phyloP scores from a whole-genome alignment of 2,113 vertebrate species.

The Piprites chloris region DNA sequence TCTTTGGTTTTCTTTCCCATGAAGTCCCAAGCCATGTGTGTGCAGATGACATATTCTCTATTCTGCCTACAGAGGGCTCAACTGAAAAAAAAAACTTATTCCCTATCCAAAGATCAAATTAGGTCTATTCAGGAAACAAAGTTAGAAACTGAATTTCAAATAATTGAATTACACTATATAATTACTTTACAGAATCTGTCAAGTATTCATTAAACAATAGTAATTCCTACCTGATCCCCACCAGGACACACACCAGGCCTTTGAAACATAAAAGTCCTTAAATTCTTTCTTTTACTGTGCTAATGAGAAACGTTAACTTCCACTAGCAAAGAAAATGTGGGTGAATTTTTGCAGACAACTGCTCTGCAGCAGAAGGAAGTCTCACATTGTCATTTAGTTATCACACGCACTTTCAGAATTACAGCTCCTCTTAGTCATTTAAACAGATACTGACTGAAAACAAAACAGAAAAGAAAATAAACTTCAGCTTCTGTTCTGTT shows the following conservation, averaged over 20 bases:
- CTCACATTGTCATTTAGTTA: neutral
- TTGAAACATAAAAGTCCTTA: constrained; percentile 65
- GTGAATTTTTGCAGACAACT: constrained; percentile 24
- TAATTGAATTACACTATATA: constrained; percentile 74
- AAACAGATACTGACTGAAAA: neutral
- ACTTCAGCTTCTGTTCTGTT: neutral
- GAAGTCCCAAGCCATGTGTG: constrained; percentile 23
- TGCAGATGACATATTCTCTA: constrained; percentile 53
- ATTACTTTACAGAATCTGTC: constrained; percentile 67
- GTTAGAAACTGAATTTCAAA: constrained; percentile 74
- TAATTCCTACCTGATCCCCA: constrained; percentile 71
- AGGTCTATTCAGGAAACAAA: constrained; percentile 67
- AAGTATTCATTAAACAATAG: constrained; percentile 75
- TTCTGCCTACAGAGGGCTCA: constrained; percentile 42
- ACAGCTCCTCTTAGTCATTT: neutral
- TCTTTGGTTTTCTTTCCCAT: neutral
- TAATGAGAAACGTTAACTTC: constrained; percentile 70
- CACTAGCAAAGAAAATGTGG: constrained; percentile 22
- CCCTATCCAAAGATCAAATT: constrained; percentile 57
- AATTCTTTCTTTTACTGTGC: constrained; percentile 59
- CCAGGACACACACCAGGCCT: constrained; percentile 55
- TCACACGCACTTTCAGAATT: neutral
- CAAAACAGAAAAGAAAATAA: neutral
- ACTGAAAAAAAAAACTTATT: constrained; percentile 63
- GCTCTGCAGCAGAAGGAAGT: constrained; percentile 1